phyloP scores from a whole-genome alignment of 2,797 vertebrate species.

The Thaleichthys pacificus region DNA sequence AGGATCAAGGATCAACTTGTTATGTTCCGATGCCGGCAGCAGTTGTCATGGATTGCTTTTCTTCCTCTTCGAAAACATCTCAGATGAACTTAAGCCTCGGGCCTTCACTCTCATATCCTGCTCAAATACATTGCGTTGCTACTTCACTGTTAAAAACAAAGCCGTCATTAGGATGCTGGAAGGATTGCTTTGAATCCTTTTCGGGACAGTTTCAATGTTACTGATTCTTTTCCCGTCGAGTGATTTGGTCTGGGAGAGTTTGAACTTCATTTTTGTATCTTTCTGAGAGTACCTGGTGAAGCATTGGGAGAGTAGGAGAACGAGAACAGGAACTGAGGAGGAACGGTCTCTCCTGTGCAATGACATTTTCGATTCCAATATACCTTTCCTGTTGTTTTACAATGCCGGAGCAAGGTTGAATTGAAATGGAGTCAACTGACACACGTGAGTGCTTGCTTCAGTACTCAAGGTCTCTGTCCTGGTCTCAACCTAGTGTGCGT shows the following conservation, averaged over 20 bases:
- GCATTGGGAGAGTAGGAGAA: not conserved
- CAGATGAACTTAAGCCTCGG: too few species aligned
- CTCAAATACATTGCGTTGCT: too few species aligned
- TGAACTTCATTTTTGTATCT: too few species aligned
- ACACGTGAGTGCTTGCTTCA: not conserved
- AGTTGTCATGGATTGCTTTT: too few species aligned
- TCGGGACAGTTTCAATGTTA: not conserved
- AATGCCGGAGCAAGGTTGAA: slow-evolving; percentile 1
- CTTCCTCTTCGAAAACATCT: too few species aligned
- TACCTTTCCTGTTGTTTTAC: not conserved
- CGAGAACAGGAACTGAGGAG: not conserved
- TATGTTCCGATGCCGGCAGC: too few species aligned
- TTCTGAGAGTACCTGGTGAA: too few species aligned
- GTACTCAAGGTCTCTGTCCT: not conserved
- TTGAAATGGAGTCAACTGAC: not conserved
- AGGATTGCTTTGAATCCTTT: not conserved
- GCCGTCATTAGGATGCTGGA: not conserved
- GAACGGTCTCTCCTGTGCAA: not conserved
- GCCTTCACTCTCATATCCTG: not conserved
- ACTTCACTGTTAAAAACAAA: not conserved
- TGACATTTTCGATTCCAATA: not conserved
- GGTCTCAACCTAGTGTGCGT: not conserved
- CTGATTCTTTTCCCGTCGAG: not conserved
- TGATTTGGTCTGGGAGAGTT: not conserved
- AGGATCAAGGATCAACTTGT: too few species aligned